These are phyloP conservation scores for Leptinotarsa rubiginosa DNA, from an alignment of 2,888 invertebrate species.

Conservation along the genomic window DNA sequence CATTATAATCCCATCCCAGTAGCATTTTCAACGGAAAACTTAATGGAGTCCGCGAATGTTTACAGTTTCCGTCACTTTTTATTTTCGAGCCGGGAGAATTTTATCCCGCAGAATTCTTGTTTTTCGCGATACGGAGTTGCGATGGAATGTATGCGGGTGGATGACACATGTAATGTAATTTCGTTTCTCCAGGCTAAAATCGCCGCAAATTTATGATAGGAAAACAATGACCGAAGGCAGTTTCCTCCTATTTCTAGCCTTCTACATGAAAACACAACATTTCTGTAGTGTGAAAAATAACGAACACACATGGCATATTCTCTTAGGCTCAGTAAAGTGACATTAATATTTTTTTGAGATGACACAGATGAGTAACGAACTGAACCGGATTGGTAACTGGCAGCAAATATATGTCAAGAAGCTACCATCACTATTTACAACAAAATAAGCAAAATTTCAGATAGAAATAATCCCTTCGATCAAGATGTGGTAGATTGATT, in stretches of 20 bases:
- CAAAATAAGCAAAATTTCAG: too few relatives aligned
- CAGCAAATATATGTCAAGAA: too few relatives aligned
- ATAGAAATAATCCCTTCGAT: too few relatives aligned
- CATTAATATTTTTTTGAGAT: too few relatives aligned
- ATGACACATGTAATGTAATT: conserved; percentile 6
- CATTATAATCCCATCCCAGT: conserved; percentile 62
- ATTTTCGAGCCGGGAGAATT: conserved; percentile 34
- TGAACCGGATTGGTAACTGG: too few relatives aligned
- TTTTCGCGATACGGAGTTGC: neutral
- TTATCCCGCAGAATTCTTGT: conserved; percentile 23
- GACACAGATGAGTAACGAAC: too few relatives aligned
- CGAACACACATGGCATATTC: neutral
- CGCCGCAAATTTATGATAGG: neutral
- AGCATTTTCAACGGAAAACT: conserved; percentile 59
- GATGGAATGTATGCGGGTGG: neutral
- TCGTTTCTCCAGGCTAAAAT: neutral
- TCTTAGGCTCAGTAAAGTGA: too few relatives aligned
- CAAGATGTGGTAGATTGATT: too few relatives aligned
- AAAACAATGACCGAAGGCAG: neutral
- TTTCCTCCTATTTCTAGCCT: neutral
- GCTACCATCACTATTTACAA: too few relatives aligned
- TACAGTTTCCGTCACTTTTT: conserved; percentile 59
- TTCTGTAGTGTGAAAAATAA: neutral
- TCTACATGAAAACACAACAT: neutral
- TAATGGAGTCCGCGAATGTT: conserved; percentile 62